phyloP scores from a whole-genome alignment of 1,140 invertebrate genomes.

The Idris sp. region DNA sequence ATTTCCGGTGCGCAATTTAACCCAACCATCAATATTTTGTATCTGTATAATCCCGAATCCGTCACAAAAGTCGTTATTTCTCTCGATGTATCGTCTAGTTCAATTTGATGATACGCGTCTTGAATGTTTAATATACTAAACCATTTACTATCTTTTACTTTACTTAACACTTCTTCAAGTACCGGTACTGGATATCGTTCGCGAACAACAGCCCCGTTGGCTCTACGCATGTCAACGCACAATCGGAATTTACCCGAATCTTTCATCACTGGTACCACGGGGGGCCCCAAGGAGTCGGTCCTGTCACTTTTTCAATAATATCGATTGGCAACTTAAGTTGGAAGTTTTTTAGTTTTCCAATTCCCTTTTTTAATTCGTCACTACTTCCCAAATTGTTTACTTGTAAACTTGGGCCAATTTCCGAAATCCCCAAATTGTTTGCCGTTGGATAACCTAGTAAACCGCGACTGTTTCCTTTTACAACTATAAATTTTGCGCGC shows the following conservation, averaged over 20 bases:
- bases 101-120: constrained; percentile 53
- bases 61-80: constrained; percentile 69
- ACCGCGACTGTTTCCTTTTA: constrained; percentile 12
- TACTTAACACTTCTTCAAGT: constrained; percentile 28
- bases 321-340: constrained; percentile 50
- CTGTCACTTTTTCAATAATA: constrained; percentile 68
- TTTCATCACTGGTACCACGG: constrained; percentile 67
- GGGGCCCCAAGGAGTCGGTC: constrained; percentile 70
- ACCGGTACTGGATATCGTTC: constrained; percentile 36
- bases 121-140: constrained; percentile 49
- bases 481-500: constrained; percentile 22
- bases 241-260: constrained; percentile 66
- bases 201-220: constrained; percentile 67
- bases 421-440: constrained; percentile 27
- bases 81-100: constrained; percentile 56
- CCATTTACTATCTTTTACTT: constrained; percentile 14
- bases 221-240: constrained; percentile 71
- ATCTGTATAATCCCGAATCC: constrained; percentile 42
- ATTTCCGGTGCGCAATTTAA: constrained; percentile 57
- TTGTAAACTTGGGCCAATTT: constrained; percentile 34
- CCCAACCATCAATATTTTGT: constrained; percentile 68
- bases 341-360: constrained; percentile 28
- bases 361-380: background rate
- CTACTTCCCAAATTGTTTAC: background rate
- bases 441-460: constrained; percentile 46